Conservation (phyloP, 2,797 vertebrate species). For the Merluccius polli region DNA sequence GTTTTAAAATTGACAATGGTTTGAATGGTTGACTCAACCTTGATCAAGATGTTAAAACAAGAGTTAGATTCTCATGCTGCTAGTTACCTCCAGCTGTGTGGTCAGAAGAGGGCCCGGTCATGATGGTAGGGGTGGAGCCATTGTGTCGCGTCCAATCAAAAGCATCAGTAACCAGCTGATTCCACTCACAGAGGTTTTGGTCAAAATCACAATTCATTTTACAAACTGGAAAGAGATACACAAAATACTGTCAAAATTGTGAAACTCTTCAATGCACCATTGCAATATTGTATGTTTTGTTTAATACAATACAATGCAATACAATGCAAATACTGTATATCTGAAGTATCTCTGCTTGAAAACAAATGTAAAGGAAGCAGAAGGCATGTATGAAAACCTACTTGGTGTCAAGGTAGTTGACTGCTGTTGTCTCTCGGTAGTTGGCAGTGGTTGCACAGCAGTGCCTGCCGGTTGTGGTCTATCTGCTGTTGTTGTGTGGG, state of each 20-base stretch:
- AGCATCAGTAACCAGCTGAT: constrained; percentile 14
- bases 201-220: constrained; percentile 64
- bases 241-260: background rate
- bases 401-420: too few species aligned
- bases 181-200: constrained; percentile 38
- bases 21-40: too few species aligned
- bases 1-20: too few species aligned
- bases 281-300: background rate
- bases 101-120: constrained; percentile 55
- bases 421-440: too few species aligned
- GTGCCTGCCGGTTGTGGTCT: too few species aligned
- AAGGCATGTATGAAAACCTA: too few species aligned
- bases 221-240: constrained; percentile 42
- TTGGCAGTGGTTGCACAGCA: too few species aligned
- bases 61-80: background rate
- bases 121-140: constrained; percentile 49
- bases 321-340: too few species aligned
- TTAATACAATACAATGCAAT: too few species aligned
- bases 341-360: too few species aligned
- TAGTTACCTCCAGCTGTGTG: constrained; percentile 56
- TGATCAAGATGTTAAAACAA: background rate
- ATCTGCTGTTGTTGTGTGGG: too few species aligned
- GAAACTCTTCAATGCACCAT: background rate
- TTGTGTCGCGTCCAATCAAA: constrained; percentile 33
- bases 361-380: too few species aligned